Evolutionary conservation across 2,113 vertebrate genomes (phyloP).

Genomic region (Oxyura jamaicensis): DNA sequence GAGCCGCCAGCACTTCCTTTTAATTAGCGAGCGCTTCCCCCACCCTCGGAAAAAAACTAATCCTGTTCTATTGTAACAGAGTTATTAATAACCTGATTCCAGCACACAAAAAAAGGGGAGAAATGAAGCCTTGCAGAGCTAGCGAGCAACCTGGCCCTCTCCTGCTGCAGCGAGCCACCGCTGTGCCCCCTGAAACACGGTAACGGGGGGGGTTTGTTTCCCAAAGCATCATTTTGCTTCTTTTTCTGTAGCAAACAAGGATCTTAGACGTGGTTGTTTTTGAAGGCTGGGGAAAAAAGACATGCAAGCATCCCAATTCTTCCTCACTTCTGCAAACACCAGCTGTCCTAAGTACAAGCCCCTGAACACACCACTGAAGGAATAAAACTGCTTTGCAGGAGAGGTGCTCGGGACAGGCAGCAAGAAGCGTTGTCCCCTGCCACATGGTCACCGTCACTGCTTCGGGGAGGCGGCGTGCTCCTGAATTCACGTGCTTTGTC

Average conservation of each 20-base stretch:
- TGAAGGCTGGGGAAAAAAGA: not conserved
- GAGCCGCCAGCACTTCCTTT: not conserved
- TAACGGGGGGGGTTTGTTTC: not conserved
- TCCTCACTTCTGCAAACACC: not conserved
- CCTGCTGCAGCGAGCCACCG: not conserved
- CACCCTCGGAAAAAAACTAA: not conserved
- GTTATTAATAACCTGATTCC: conserved; percentile 58
- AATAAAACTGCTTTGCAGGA: not conserved
- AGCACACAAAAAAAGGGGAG: not conserved
- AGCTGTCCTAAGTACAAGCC: not conserved
- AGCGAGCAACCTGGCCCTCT: not conserved
- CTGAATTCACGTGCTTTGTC: fast-evolving
- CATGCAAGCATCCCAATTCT: not conserved
- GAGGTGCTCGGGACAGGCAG: not conserved
- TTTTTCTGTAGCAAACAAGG: not conserved
- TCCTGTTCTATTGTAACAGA: conserved; percentile 34
- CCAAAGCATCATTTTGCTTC: not conserved
- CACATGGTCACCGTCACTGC: fast-evolving
- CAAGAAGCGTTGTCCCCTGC: not conserved
- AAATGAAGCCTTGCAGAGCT: not conserved
- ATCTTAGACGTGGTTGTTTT: not conserved
- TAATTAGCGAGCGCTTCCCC: conserved; percentile 14
- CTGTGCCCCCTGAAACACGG: not conserved
- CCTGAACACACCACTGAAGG: not conserved
- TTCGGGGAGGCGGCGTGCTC: not conserved